Conservation (phyloP, 2,888 invertebrate genomes). For the Rhopalosiphum nymphaeae region DNA sequence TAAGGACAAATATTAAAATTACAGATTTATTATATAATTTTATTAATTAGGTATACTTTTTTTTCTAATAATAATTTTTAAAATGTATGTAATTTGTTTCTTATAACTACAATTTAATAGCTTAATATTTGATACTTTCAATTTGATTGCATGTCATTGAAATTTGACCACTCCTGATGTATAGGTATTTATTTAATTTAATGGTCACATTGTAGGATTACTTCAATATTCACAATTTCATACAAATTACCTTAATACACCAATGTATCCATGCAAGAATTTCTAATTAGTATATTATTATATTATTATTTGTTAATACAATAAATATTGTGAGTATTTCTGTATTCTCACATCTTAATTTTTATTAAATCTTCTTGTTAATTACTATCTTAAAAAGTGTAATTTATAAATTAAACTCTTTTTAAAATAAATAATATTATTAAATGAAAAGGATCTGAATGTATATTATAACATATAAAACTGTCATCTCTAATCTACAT, state of each 20-base stretch:
- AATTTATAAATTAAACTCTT: neutral
- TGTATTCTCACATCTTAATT: neutral
- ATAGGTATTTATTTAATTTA: neutral
- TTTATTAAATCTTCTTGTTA: neutral
- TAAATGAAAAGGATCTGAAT: neutral
- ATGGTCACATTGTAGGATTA: neutral
- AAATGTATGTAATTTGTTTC: too few relatives aligned
- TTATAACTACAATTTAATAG: too few relatives aligned
- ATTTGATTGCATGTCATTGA: too few relatives aligned
- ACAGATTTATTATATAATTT: too few relatives aligned
- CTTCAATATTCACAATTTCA: neutral
- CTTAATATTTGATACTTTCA: too few relatives aligned
- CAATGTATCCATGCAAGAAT: neutral
- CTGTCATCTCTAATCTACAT: neutral
- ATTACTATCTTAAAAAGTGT: neutral
- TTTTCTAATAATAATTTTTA: too few relatives aligned
- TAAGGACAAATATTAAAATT: too few relatives aligned
- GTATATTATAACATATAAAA: neutral
- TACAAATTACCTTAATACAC: neutral
- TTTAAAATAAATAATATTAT: neutral
- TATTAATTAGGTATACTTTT: too few relatives aligned
- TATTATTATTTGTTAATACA: neutral
- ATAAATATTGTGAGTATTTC: neutral
- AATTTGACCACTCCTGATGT: too few relatives aligned
- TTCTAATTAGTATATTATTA: neutral